These are phyloP conservation scores for Melitaea athalia DNA, from an alignment of 2,888 invertebrate genomes.

Conservation along the genomic window DNA sequence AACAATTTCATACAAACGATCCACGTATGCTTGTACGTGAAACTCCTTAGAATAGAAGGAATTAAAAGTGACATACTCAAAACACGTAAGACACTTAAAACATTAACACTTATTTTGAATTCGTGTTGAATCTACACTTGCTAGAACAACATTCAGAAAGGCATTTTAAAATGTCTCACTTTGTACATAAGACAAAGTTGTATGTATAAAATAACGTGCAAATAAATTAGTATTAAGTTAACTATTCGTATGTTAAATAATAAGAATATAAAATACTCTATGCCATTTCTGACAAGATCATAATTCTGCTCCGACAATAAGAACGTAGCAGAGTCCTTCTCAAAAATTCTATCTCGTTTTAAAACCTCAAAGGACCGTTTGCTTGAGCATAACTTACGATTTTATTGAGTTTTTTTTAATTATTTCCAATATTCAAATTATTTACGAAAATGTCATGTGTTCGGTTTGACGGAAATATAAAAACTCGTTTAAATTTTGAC, in stretches of 20 bases:
- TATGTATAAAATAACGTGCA: too few relatives aligned
- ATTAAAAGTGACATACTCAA: background rate
- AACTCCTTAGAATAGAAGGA: conserved; percentile 7
- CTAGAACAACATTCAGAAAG: background rate
- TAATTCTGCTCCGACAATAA: conserved; percentile 13
- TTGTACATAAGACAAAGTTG: too few relatives aligned
- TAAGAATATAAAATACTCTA: background rate
- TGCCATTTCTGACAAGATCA: conserved; percentile 2
- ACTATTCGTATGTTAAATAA: too few relatives aligned
- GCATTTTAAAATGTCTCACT: background rate
- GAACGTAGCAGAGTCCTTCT: conserved; percentile 16
- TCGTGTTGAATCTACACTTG: background rate
- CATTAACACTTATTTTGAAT: background rate
- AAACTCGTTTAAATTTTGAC: too few relatives aligned
- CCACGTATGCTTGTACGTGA: conserved; percentile 20
- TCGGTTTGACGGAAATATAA: too few relatives aligned
- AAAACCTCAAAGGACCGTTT: conserved; percentile 65
- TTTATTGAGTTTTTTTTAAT: conserved; percentile 21
- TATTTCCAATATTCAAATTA: too few relatives aligned
- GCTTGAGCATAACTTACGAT: conserved; percentile 43
- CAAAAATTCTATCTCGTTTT: conserved; percentile 36
- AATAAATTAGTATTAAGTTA: too few relatives aligned
- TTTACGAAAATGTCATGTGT: too few relatives aligned
- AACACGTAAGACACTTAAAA: background rate
- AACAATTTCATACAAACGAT: conserved; percentile 33